phyloP scores from a whole-genome alignment of 1,140 invertebrate species.

The Hesperophylax magnus region DNA sequence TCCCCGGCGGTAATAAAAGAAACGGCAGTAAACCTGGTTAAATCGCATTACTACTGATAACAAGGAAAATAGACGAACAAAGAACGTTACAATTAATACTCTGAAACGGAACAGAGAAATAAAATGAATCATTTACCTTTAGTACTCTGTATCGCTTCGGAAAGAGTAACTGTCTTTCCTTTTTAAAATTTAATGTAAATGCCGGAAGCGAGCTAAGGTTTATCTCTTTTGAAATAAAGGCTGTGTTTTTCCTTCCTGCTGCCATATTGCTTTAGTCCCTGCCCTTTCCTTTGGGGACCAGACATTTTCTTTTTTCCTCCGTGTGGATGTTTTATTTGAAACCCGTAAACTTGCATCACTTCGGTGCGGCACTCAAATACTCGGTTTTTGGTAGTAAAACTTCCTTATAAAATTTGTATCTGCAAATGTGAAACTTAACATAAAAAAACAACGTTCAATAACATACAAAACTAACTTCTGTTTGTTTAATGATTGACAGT shows the following conservation, averaged over 20 bases:
- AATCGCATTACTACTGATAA: too few relatives aligned
- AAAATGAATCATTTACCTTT: too few relatives aligned
- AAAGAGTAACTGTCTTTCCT: background rate
- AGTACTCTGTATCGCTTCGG: background rate
- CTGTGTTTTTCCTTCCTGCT: constrained; percentile 14
- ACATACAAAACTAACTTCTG: too few relatives aligned
- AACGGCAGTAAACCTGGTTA: too few relatives aligned
- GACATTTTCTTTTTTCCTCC: background rate
- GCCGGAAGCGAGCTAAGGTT: constrained; percentile 22
- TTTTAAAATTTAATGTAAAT: constrained; percentile 34
- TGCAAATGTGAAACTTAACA: constrained; percentile 1
- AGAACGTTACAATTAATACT: too few relatives aligned
- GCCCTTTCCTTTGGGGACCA: constrained; percentile 21
- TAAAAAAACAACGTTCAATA: too few relatives aligned
- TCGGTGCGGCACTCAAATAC: constrained; percentile 9
- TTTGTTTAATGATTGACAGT: too few relatives aligned
- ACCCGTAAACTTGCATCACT: constrained; percentile 31
- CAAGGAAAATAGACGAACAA: too few relatives aligned
- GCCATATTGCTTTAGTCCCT: constrained; percentile 23
- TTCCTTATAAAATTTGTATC: background rate
- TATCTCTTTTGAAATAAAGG: constrained; percentile 19
- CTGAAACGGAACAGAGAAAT: too few relatives aligned
- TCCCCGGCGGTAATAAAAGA: too few relatives aligned
- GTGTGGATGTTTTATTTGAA: constrained; percentile 25
- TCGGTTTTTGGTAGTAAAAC: too few relatives aligned